Conservation (phyloP, 2,797 vertebrate species). For the Cirrhinus mrigala region DNA sequence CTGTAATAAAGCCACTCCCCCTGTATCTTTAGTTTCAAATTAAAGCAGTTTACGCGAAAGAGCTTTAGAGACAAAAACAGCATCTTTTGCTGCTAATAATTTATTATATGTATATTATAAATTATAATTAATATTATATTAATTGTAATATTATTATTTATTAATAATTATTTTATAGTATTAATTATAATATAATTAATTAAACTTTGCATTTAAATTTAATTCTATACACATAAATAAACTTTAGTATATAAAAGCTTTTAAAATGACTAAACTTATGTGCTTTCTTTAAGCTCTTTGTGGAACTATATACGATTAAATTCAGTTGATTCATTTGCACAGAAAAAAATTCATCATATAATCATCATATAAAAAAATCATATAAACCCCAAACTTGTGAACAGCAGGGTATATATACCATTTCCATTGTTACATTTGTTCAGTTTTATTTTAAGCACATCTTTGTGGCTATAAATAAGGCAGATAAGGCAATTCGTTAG, state of each 20-base stretch:
- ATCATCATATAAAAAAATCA: too few relatives aligned
- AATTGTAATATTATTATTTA: too few relatives aligned
- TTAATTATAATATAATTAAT: too few relatives aligned
- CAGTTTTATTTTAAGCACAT: neutral
- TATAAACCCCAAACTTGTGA: neutral
- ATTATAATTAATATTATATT: too few relatives aligned
- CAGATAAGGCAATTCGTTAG: neutral
- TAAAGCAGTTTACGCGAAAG: neutral
- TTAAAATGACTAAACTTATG: neutral
- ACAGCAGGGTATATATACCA: neutral
- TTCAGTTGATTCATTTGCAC: too few relatives aligned
- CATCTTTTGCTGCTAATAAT: too few relatives aligned
- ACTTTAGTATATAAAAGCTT: neutral
- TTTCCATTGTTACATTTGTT: neutral
- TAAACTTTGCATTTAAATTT: too few relatives aligned
- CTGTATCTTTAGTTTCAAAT: neutral
- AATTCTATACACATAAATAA: neutral
- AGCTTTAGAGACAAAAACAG: too few relatives aligned
- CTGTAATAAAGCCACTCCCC: neutral
- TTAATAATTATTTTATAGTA: too few relatives aligned
- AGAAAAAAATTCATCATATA: neutral
- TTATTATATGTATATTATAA: too few relatives aligned
- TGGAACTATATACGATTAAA: neutral
- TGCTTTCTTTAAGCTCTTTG: too few relatives aligned
- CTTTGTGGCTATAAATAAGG: too few relatives aligned